phyloP scores from a whole-genome alignment of 1,140 invertebrate genomes.

The Rhynchophorus ferrugineus region DNA sequence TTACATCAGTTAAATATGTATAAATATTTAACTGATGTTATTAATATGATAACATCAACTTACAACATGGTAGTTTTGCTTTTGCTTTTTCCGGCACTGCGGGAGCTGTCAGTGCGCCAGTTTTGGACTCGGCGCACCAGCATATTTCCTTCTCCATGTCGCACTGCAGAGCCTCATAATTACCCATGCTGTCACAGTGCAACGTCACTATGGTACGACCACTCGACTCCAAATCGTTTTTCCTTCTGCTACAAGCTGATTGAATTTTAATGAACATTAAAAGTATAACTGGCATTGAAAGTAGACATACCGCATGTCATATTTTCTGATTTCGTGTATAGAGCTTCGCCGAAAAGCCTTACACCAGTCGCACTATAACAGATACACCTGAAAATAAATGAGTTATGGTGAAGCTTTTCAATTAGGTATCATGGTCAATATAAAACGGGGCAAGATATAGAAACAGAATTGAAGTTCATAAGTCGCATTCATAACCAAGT shows the following conservation, averaged over 20 bases:
- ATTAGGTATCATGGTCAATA: too few relatives aligned
- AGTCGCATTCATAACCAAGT: too few relatives aligned
- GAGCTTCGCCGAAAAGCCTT: constrained; percentile 21
- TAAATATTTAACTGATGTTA: too few relatives aligned
- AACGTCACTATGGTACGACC: constrained; percentile 39
- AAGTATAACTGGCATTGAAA: neutral
- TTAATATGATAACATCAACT: constrained; percentile 35
- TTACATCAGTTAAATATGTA: too few relatives aligned
- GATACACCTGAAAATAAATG: constrained; percentile 18
- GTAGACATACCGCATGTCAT: constrained; percentile 25
- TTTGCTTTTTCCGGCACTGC: constrained; percentile 47
- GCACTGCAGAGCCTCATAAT: constrained; percentile 55
- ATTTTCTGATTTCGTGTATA: constrained; percentile 13
- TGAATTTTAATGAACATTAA: neutral
- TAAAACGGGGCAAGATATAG: too few relatives aligned
- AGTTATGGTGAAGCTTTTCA: too few relatives aligned
- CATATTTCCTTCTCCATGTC: constrained; percentile 46
- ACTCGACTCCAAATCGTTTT: constrained; percentile 41
- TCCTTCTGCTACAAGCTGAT: constrained; percentile 47
- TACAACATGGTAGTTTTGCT: constrained; percentile 50
- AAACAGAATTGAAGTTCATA: too few relatives aligned
- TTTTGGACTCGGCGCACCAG: constrained; percentile 51
- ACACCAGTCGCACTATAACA: constrained; percentile 20
- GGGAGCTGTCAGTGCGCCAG: constrained; percentile 43
- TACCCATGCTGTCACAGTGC: constrained; percentile 50